phyloP scores from a whole-genome alignment of 2,888 invertebrate species.

The Colostygia pectinataria region DNA sequence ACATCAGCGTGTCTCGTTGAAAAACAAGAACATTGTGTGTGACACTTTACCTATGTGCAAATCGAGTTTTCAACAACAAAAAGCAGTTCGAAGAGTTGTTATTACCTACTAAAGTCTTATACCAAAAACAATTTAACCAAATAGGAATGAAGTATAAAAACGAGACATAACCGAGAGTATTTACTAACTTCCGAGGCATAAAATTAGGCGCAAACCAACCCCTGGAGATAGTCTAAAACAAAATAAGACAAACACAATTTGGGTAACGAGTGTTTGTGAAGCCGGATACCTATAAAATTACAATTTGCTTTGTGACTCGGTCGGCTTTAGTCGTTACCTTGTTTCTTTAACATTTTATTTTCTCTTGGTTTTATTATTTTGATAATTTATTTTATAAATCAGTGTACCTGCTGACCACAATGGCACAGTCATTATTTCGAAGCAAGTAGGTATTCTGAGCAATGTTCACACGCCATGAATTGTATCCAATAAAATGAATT shows the following conservation, averaged over 20 bases:
- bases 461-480: no score
- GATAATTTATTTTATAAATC: constrained; percentile 14
- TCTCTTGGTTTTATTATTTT: constrained; percentile 23
- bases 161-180: constrained; percentile 26
- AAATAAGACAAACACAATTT: constrained; percentile 66
- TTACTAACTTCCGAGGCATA: constrained; percentile 32
- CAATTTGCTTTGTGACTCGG: constrained; percentile 51
- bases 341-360: constrained; percentile 34
- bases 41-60: no score
- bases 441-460: no score
- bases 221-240: constrained; percentile 41
- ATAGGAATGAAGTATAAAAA: constrained; percentile 25
- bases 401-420: no score
- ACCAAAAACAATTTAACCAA: constrained; percentile 4
- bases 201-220: constrained; percentile 40
- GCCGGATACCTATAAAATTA: constrained; percentile 54
- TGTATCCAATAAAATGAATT: no score
- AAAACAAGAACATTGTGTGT: no score
- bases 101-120: neutral
- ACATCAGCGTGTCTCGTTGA: no score
- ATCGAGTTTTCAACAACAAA: no score
- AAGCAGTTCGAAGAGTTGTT: no score
- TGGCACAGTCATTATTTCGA: no score
- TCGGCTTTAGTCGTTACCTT: constrained; percentile 42
- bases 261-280: constrained; percentile 60